phyloP scores from a whole-genome alignment of 2,113 vertebrate genomes.

The Tetrao urogallus region DNA sequence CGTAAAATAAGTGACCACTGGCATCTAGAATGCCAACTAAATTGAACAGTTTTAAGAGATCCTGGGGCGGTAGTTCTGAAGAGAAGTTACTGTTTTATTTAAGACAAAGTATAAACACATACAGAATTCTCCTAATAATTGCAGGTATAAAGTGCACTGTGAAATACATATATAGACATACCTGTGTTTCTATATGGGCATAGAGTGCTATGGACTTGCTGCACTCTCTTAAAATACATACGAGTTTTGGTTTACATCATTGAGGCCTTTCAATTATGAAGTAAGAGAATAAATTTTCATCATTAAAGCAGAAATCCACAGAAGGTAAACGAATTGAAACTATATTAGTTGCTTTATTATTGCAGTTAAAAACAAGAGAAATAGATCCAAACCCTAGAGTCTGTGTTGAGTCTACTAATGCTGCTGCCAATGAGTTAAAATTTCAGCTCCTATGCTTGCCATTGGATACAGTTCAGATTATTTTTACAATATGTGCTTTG shows the following conservation, averaged over 20 bases:
- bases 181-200: not conserved
- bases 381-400: not conserved
- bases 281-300: not conserved
- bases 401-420: constrained; percentile 50
- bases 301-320: constrained; percentile 2
- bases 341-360: not conserved
- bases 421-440: constrained; percentile 55
- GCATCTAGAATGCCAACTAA: not conserved
- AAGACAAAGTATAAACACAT: not conserved
- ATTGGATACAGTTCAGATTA: constrained; percentile 55
- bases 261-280: not conserved
- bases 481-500: constrained; percentile 9
- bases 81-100: not conserved
- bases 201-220: not conserved
- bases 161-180: not conserved
- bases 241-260: not conserved
- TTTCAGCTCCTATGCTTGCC: constrained; percentile 49
- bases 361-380: constrained; percentile 44
- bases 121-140: not conserved
- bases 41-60: not conserved
- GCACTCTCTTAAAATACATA: not conserved
- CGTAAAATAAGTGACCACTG: not conserved
- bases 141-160: not conserved
- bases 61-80: not conserved
- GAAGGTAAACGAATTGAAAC: not conserved